Conservation (phyloP, 2,888 invertebrate genomes). For the Taenaris catops region DNA sequence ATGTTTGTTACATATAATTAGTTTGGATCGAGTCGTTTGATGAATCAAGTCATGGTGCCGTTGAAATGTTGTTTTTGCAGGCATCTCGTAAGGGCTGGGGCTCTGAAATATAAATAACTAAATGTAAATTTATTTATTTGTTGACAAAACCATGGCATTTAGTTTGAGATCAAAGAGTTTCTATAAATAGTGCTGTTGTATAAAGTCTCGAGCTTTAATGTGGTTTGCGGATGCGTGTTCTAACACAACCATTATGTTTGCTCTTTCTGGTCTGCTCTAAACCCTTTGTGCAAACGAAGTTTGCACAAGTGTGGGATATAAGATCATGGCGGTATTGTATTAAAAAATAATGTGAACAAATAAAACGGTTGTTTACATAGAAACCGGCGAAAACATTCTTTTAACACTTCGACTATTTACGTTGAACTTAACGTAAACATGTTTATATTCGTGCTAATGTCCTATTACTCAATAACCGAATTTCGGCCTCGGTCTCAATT, state of each 20-base stretch:
- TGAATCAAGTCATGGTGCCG: slow-evolving; percentile 62
- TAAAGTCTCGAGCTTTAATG: slow-evolving; percentile 10
- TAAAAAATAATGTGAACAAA: background rate
- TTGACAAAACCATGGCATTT: slow-evolving; percentile 26
- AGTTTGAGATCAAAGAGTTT: slow-evolving; percentile 37
- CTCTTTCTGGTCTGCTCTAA: slow-evolving; percentile 11
- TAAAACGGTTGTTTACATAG: background rate
- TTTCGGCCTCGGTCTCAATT: too few relatives aligned
- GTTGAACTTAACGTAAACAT: too few relatives aligned
- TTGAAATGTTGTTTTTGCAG: slow-evolving; percentile 61
- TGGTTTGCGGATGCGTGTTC: slow-evolving; percentile 11
- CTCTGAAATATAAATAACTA: slow-evolving; percentile 51
- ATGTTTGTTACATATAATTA: slow-evolving; percentile 45
- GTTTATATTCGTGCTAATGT: too few relatives aligned
- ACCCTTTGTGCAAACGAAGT: slow-evolving; percentile 6
- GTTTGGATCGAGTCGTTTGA: slow-evolving; percentile 26
- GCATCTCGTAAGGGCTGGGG: slow-evolving; percentile 69
- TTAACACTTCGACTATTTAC: too few relatives aligned
- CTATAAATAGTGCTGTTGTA: slow-evolving; percentile 33
- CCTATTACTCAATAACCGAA: too few relatives aligned
- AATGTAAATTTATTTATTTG: slow-evolving; percentile 20
- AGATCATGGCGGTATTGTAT: background rate
- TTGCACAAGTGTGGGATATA: background rate
- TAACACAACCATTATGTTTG: slow-evolving; percentile 22
- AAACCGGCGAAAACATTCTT: too few relatives aligned